These are phyloP conservation scores for Holothuria scabra DNA, from an alignment of 53 echinoderm and acorn worm genomes.

Conservation along the genomic window DNA sequence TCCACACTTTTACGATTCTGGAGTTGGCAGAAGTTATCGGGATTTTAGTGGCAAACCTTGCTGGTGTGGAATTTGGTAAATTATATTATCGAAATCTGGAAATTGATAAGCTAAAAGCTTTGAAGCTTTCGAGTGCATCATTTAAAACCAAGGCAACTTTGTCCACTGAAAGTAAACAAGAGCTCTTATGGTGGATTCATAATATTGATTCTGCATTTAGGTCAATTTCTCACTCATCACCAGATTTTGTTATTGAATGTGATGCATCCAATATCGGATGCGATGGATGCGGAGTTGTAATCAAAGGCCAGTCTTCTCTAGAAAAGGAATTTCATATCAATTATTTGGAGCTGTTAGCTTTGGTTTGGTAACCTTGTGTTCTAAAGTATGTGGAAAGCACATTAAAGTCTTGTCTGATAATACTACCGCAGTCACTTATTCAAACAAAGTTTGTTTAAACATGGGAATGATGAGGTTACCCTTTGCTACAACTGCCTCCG, in stretches of 20 bases:
- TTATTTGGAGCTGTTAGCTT: background rate
- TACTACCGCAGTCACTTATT: background rate
- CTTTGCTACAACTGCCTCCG: no score
- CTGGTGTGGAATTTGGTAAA: background rate
- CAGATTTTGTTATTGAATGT: background rate
- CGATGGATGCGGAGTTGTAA: background rate
- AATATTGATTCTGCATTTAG: background rate
- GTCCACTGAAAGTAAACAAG: background rate
- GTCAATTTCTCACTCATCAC: background rate
- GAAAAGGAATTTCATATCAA: constrained; percentile 3
- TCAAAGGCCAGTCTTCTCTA: background rate
- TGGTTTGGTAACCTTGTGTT: background rate
- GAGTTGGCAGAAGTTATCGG: constrained; percentile 6
- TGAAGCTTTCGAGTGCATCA: background rate
- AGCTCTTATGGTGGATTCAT: background rate
- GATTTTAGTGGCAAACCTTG: background rate
- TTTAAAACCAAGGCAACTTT: background rate
- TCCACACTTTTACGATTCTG: background rate
- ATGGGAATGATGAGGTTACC: no score
- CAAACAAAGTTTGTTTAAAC: no score
- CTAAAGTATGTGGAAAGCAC: background rate
- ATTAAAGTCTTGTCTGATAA: background rate
- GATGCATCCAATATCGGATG: background rate
- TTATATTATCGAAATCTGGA: constrained; percentile 6
- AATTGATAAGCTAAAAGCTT: background rate